Base-by-base conservation (phyloP, 1,140 invertebrate species). In the Dryas iulia region DNA sequence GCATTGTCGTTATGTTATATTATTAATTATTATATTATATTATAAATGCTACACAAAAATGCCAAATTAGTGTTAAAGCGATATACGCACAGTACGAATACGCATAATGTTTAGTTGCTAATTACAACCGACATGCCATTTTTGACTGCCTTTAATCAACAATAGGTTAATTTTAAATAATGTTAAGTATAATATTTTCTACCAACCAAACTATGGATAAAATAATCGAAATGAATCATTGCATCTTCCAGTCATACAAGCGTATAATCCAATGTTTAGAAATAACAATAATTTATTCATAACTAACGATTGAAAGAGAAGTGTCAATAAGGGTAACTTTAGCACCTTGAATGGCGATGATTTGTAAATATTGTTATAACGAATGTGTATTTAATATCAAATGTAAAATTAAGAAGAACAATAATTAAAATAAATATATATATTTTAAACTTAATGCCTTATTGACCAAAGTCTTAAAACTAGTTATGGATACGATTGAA, bases 381-480 rank as follows among this genome's bases (percentile, higher is more conserved):
- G 82, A 84, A 78, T 78, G 79, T 84, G 78, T 72, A 84, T 81
- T 83, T 68, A 79, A 71, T 88, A 86, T 87, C 86, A 82, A 86
- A 82, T 85, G 74, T 84, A 84, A 86, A 83, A 78, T 76, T 87
- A 91, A 87, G 84, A 72, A 91, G 89, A 91, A 90, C 89, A 91
- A 91, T 91, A 91, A 91, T 90, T 91, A 91, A 91, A 89, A 84
- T 85, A 86, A 86, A 76, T 81, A 84, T 87, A 47, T 47, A 85
- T 90, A 85, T 90, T 85, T 89, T 90, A 89, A 89, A 91, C 89
- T 91, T 91, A 91, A 91, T 91, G 89, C 89, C 89, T 91, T 91
- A 91, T 88, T 91, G 89, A 91, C 89, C 89, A 91, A 91, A 87
- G 87, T 90, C 86, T 90, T 89, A 90, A 91, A 89, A 89, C 87